Evolutionary conservation across 1,140 invertebrate species (phyloP), one percentile per base, ranked within the genome.

Genomic region (Aleiodes sp.): DNA sequence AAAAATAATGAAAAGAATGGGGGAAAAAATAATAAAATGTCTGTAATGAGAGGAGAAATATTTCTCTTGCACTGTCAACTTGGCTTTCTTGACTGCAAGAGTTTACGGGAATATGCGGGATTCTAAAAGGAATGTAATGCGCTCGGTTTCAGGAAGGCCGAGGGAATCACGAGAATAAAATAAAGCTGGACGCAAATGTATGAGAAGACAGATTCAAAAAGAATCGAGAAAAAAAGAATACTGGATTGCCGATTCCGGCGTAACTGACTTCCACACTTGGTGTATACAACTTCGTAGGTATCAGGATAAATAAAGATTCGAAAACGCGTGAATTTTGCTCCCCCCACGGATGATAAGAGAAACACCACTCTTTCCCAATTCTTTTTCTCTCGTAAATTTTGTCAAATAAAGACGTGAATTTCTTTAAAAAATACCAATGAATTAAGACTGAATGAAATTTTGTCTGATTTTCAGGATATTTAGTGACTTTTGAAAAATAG

Each of bases 71-170:
- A 21, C 46, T 52, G 46, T 52, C 46, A 52, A 52, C 46, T 52
- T 19, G 46, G 3, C n/a, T 72, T 73, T 70, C 63, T 75, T 73
- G 68, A 77, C 71, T 73, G 75, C 68, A 69, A 70, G 70, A 76
- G 75, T 77, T 75, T 77, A 65, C 35, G 62, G n/a, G 46, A 70
- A 56, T 61, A 56, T 64, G 37, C 60, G 52, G 29, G 72, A 75
- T 77, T 70, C 68, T 65, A 70, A 59, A 43, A 70, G 75, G 77
- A 76, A 77, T 77, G 77, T 76, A 72, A 76, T 65, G 68, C 70
- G 72, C 72, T 28, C 39, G 75, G 71, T 71, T 73, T 75, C 68
- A 70, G 61, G 70, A 69, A 78, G 73, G 69, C 71, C 43, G 46
- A 28, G 41, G 29, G 61, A 65, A 65, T 64, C 68, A 63, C 68